Evolutionary conservation across 2,113 vertebrate genomes (phyloP).

Genomic region (Labrus mixtus): DNA sequence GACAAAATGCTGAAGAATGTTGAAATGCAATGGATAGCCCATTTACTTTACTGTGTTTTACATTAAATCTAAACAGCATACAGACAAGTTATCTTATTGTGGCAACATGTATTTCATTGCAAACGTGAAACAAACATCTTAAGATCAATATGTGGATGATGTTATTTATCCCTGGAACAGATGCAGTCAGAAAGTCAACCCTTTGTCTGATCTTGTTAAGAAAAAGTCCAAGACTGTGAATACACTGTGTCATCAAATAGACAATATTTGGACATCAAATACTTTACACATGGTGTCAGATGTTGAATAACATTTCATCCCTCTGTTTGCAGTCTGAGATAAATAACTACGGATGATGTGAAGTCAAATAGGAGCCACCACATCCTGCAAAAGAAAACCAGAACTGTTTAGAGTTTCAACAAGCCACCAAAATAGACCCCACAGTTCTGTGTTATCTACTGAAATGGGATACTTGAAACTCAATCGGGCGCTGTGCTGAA

Average conservation of each 20-base stretch:
- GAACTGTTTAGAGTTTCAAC: slow-evolving; percentile 11
- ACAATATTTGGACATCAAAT: background rate
- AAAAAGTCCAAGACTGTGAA: background rate
- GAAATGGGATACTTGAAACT: background rate
- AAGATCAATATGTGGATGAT: background rate
- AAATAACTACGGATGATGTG: too few relatives aligned
- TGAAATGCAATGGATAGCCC: background rate
- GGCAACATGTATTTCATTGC: too few relatives aligned
- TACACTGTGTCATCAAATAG: background rate
- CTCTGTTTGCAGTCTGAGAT: background rate
- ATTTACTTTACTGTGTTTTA: background rate
- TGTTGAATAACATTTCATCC: background rate
- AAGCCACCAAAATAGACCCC: background rate
- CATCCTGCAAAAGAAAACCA: slow-evolving; percentile 40
- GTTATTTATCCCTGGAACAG: background rate
- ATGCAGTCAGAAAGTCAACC: background rate
- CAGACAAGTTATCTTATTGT: background rate
- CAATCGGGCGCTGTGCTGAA: background rate
- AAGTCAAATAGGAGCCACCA: slow-evolving; percentile 14
- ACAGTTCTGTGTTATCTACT: background rate
- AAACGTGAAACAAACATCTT: background rate
- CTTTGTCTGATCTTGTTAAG: slow-evolving; percentile 1
- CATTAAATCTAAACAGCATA: background rate
- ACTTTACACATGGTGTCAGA: background rate
- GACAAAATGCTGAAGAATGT: background rate